Conservation (phyloP, 2,797 vertebrate species). For the Cossypha polioptera region DNA sequence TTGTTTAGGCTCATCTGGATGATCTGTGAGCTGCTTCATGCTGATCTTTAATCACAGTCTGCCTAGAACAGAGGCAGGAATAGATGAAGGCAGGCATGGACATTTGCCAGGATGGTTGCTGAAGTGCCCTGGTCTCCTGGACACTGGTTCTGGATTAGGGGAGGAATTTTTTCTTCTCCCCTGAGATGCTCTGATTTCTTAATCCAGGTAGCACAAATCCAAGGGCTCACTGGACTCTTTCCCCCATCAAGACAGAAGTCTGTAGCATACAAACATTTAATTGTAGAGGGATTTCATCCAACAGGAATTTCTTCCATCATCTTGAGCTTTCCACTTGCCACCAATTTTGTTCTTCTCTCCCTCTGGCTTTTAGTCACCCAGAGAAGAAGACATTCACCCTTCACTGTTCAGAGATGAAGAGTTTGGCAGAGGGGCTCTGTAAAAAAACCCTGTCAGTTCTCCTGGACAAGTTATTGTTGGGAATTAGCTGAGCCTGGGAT, state of each 20-base stretch:
- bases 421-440: neutral
- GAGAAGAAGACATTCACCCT: neutral
- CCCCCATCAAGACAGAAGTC: neutral
- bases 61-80: neutral
- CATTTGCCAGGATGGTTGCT: rapidly evolving
- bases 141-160: rapidly evolving
- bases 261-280: neutral
- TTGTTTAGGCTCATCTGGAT: neutral
- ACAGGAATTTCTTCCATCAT: neutral
- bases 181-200: neutral
- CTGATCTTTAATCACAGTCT: neutral
- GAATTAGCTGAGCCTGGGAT: neutral
- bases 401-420: neutral
- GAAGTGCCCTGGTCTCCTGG: neutral
- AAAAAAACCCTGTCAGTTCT: neutral
- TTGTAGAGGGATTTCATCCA: neutral
- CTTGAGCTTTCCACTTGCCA: neutral
- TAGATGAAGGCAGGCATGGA: neutral
- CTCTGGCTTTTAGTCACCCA: neutral
- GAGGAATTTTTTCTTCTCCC: neutral
- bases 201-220: neutral
- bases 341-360: neutral
- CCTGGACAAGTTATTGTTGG: neutral
- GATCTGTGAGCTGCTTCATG: neutral
- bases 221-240: neutral